Percentiles rank a stretch among this genome's conserved stretches.
phyloP scores from a whole-genome alignment of 1,140 invertebrate species.

The Portunus trituberculatus region DNA sequence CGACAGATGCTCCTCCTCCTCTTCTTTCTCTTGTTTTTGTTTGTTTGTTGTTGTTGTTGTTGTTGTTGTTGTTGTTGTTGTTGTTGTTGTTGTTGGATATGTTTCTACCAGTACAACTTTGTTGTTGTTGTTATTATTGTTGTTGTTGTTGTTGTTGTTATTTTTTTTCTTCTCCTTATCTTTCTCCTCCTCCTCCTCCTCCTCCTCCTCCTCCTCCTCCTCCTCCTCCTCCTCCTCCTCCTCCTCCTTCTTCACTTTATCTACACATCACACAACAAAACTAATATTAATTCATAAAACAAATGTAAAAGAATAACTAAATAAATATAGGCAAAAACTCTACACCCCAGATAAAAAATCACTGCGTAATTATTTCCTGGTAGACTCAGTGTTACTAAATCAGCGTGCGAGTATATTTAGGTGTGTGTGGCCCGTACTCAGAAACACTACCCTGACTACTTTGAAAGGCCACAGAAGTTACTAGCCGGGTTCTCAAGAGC shows the following conservation, averaged over 20 bases:
- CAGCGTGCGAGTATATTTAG: not conserved
- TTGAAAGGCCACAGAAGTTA: too few relatives aligned
- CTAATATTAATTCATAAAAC: too few relatives aligned
- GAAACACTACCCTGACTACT: too few relatives aligned
- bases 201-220: not conserved
- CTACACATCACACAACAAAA: not conserved
- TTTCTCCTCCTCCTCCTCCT: not conserved
- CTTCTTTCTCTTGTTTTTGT: too few relatives aligned
- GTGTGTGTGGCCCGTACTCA: too few relatives aligned
- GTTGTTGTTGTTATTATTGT: not conserved
- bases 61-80: not conserved
- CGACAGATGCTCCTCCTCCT: not conserved
- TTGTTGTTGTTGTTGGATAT: not conserved
- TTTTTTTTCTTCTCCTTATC: not conserved
- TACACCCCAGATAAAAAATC: too few relatives aligned
- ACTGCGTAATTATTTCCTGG: not conserved
- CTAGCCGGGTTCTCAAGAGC: too few relatives aligned
- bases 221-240: not conserved
- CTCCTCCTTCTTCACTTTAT: not conserved
- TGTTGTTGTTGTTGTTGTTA: not conserved
- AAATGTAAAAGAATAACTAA: too few relatives aligned
- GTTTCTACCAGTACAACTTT: not conserved
- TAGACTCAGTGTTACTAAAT: not conserved
- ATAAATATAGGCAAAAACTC: not conserved
- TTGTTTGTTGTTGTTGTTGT: not conserved